Base-by-base conservation (phyloP, 2,113 vertebrate species). In the Rutilus rutilus region DNA sequence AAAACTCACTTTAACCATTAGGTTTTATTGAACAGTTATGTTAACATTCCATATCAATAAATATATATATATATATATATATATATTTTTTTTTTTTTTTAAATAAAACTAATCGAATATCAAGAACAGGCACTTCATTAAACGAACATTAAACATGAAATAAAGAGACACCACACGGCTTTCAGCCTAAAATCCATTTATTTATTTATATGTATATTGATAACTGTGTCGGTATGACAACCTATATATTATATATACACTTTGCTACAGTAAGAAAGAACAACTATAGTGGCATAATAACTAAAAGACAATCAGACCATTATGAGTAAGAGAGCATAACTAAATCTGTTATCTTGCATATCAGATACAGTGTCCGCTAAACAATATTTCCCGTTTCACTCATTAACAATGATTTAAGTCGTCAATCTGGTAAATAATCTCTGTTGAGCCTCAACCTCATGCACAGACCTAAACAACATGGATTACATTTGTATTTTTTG, bases 221-320 rank as follows among this genome's bases (percentile, higher is more conserved):
- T 77, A 84, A 87, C 65, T 75, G 21, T 76, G 17, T 83, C n/a
- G 59, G 75, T 76, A 79, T 80, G 45, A 64, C 59, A 81, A 30
- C 21, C 19, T 67, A 69, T 69, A 82, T 33, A 47, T 85, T 78
- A 76, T 92, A 91, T 89, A 92, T 93, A 95, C 93, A 95, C 89
- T 91, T 89, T 93, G 92, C 94, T 94, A 95, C 92, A 93, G 85
- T 90, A 91, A 87, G 45, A 67, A 93, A 92, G 92, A 92, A 91
- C 92, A 92, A 91, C 90, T 91, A 81, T 91, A 90, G 86, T 85
- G 77, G 60, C 88, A 91, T 91, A 85, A 87, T 92, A 87, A 93
- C 90, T 91, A 90, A 86, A 91, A 88, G 89, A 89, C 83, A 81
- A 90, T 88, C 83, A 79, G 89, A 92, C 88, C 88, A 87, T 85